phyloP scores from a whole-genome alignment of 2,113 vertebrate genomes.

The Eudyptes chrysolophus region DNA sequence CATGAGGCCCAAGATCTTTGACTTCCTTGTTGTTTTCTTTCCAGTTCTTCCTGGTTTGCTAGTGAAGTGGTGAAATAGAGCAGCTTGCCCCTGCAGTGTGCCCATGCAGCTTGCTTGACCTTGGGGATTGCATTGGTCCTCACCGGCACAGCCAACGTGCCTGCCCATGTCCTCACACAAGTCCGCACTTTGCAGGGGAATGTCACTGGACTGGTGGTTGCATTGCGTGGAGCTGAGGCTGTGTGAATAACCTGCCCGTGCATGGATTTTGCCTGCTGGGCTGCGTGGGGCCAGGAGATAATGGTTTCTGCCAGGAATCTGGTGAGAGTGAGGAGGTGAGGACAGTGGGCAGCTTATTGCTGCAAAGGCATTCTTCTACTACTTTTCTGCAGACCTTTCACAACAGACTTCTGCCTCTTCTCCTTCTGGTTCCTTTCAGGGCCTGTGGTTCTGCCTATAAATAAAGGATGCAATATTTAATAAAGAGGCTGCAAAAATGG shows the following conservation, averaged over 20 bases:
- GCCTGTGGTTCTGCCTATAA: background rate
- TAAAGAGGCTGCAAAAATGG: background rate
- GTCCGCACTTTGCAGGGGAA: background rate
- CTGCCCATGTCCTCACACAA: background rate
- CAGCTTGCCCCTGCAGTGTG: background rate
- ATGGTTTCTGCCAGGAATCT: background rate
- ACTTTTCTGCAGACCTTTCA: background rate
- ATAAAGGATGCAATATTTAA: background rate
- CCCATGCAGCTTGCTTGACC: background rate
- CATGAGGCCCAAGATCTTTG: background rate
- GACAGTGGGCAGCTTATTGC: background rate
- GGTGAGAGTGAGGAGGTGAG: background rate
- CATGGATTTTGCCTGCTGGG: background rate
- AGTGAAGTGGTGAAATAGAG: background rate
- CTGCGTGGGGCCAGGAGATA: background rate
- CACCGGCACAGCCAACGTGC: background rate
- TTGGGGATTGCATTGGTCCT: background rate
- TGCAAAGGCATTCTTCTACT: background rate
- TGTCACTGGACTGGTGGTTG: background rate
- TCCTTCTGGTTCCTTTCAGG: background rate
- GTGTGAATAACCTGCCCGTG: background rate
- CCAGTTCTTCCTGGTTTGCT: background rate
- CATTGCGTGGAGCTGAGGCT: accelerated
- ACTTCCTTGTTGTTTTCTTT: background rate
- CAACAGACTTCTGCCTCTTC: background rate